Conservation (phyloP, 1,140 invertebrate species). For the Druon quercuslanigerum region DNA sequence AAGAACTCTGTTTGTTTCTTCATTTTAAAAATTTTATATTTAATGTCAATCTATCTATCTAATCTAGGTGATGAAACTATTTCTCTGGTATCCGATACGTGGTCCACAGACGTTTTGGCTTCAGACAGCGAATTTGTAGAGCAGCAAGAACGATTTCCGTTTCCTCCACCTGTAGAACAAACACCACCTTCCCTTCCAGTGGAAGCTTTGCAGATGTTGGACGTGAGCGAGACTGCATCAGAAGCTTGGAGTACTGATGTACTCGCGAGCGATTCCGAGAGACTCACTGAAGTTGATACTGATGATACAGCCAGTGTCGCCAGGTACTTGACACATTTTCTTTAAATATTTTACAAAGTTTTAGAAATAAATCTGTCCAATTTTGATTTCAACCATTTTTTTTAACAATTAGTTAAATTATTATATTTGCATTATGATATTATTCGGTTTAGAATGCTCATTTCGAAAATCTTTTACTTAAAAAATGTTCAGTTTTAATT, state of each 20-base stretch:
- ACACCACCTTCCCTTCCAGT: conserved; percentile 52
- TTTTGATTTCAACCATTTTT: too few species aligned
- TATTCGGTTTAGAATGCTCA: too few species aligned
- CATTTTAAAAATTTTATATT: not conserved
- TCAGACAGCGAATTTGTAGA: conserved; percentile 94
- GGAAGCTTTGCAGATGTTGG: conserved; percentile 73
- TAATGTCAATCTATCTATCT: conserved; percentile 8
- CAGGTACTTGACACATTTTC: conserved; percentile 60
- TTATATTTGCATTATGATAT: too few species aligned
- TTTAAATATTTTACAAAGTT: too few species aligned
- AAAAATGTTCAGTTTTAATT: too few species aligned
- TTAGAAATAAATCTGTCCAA: too few species aligned
- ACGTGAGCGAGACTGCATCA: conserved; percentile 92
- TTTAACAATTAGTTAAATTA: too few species aligned
- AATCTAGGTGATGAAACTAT: conserved; percentile 92
- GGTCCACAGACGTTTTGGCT: conserved; percentile 97
- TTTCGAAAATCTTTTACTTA: too few species aligned
- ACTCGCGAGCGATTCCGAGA: conserved; percentile 94
- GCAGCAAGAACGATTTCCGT: conserved; percentile 78
- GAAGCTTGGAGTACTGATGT: conserved; percentile 99
- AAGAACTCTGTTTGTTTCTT: too few species aligned
- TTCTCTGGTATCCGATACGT: conserved; percentile 96
- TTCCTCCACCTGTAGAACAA: conserved; percentile 61
- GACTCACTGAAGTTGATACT: conserved; percentile 91
- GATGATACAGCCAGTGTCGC: conserved; percentile 87